phyloP scores from a whole-genome alignment of 2,113 vertebrate genomes.

The Microcebus murinus region DNA sequence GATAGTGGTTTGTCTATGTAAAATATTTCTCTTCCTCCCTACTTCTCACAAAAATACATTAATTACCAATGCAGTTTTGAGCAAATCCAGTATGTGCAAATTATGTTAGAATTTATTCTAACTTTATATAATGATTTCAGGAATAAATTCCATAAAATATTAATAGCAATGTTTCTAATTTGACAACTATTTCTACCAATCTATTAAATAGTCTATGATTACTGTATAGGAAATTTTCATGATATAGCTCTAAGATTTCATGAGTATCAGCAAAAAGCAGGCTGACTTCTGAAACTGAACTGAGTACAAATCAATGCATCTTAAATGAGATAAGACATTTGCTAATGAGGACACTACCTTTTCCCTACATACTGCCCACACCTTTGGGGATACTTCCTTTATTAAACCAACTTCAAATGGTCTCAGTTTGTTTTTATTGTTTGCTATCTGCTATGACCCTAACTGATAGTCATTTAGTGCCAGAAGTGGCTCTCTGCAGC shows the following conservation, averaged over 20 bases:
- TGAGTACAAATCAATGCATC: not conserved
- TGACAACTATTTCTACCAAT: not conserved
- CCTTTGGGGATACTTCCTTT: not conserved
- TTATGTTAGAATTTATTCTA: not conserved
- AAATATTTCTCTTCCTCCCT: not conserved
- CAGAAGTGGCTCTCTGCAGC: not conserved
- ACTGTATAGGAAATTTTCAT: not conserved
- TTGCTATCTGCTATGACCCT: not conserved
- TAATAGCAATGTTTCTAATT: not conserved
- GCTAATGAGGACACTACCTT: not conserved
- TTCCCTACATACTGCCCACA: accelerated
- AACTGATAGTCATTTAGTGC: not conserved
- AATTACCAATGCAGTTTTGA: not conserved
- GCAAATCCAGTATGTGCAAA: not conserved
- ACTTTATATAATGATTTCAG: not conserved
- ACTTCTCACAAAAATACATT: not conserved
- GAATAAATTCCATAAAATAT: not conserved
- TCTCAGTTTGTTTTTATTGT: not conserved
- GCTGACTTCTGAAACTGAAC: not conserved
- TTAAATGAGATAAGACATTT: not conserved
- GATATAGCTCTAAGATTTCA: not conserved
- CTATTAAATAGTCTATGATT: not conserved
- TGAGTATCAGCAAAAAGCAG: not conserved
- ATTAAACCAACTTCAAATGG: not conserved
- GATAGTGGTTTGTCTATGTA: not conserved